These are phyloP conservation scores for Octodonta nipae DNA, from an alignment of 2,888 invertebrate species.

Conservation along the genomic window DNA sequence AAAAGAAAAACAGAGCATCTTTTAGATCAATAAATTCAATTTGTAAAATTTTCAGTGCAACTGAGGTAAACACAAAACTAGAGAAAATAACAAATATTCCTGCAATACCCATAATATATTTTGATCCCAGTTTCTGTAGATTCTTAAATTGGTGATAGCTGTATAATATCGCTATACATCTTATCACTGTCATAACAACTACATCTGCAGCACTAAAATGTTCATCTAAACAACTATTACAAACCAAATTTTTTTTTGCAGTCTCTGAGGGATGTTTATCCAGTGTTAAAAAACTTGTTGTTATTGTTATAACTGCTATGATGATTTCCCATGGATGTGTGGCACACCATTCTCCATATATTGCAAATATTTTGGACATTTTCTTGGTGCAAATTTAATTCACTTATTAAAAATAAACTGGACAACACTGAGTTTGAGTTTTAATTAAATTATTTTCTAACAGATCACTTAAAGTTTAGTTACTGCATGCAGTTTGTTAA, in stretches of 20 bases:
- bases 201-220: slow-evolving; percentile 68
- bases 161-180: slow-evolving; percentile 79
- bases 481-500: no score
- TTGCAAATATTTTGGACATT: slow-evolving; percentile 51
- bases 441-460: no score
- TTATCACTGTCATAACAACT: slow-evolving; percentile 78
- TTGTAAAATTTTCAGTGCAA: slow-evolving; percentile 74
- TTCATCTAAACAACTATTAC: slow-evolving; percentile 36
- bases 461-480: no score
- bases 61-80: slow-evolving; percentile 82
- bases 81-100: slow-evolving; percentile 85
- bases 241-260: slow-evolving; percentile 16
- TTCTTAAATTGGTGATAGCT: slow-evolving; percentile 85
- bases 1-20: slow-evolving; percentile 81
- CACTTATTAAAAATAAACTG: no score
- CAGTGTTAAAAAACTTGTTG: slow-evolving; percentile 64
- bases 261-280: slow-evolving; percentile 37
- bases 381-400: no score
- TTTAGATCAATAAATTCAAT: slow-evolving; percentile 77
- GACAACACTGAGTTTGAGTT: no score
- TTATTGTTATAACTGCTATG: slow-evolving; percentile 64
- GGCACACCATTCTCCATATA: slow-evolving; percentile 79
- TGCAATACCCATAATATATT: slow-evolving; percentile 67
- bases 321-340: slow-evolving; percentile 90
- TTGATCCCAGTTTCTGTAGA: slow-evolving; percentile 76